Base-by-base conservation (phyloP, 2,797 vertebrate species). In the Microctenopoma stevenorrisi region DNA sequence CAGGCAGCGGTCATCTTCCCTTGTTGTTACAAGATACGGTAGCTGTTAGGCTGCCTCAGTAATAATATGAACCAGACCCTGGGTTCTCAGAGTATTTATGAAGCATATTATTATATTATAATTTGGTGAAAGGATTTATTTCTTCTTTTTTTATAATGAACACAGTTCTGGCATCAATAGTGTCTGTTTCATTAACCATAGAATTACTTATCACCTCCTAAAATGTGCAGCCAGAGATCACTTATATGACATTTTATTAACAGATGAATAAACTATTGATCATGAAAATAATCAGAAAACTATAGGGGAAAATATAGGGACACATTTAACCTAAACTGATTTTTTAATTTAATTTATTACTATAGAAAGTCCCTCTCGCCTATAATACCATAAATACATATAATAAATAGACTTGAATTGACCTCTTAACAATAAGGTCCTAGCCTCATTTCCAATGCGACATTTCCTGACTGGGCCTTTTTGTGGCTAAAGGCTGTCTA, bases 21-120 rank as follows among this genome's bases (percentile, higher is more conserved):
- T 71, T 78, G 90, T 91, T 92, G 89, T 90, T 92, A 93, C 91
- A 86, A 89, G 89, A 79, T 5, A 25, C 46, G 2, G 46, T 81
- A 74, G 81, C 83, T 81, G 82, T 87, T 88, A 81, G 79, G 78
- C 76, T 77, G 85, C 78, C 80, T 85, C 87, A 70, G 74, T 86
- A 86, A 90, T 81, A 64, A 84, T 78, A 78, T 67, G 72, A 86
- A 81, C 62, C 81, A 82, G 74, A 58, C 52, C 44, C 61, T 33
- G 64, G 73, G 47, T 81, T 79, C 68, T 64, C 49, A 46, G 46
- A 69, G 50, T 80, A 68, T 82, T 87, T 82, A 86, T 76, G 62
- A 82, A 75, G 75, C 83, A 83, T 84, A 78, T 80, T 84, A 87
- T 64, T 82, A 85, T 82, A 64, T 83, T 87, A 81, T 60, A 74